Evolutionary conservation across 1,140 invertebrate species (phyloP), one percentile per base, ranked within the genome.

Genomic region (Bombus sylvicola): DNA sequence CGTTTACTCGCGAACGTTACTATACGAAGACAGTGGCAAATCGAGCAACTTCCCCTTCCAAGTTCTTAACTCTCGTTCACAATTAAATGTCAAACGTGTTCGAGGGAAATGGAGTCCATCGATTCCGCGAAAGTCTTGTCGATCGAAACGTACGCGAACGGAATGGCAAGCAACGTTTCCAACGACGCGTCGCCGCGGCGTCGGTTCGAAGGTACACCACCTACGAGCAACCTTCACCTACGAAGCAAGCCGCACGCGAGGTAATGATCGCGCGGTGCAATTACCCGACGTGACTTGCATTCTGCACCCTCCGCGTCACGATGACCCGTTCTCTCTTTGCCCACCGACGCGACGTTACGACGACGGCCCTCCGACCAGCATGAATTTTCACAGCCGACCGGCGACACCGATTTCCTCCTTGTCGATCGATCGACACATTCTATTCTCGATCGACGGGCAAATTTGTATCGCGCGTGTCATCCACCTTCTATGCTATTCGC

Each of bases 221-320:
- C 85, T 87, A 82, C 85, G 81, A 75, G 88, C 81, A 90, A 85
- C 88, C 88, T 90, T 90, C 81, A 81, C 81, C 85, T 90, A 89
- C 83, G 78, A 69, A 82, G 81, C 80, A 66, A 82, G 78, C 84
- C 87, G 85, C 85, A 91, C 87, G 90, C 90, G 87, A 91, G 87
- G 88, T 90, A 91, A 91, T 91, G 90, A 85, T 90, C 86, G 90
- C 81, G 71, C 85, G 72, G 87, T 86, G 91, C 94, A 94, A 95
- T 95, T 94, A 95, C 93, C 82, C 90, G 90, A 79, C 92, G 92
- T 95, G 94, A 95, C 94, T 94, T 93, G 94, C 94, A 92, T 81
- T 91, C 76, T 89, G 79, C 85, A 91, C 92, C 92, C 93, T 88
- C 81, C 66, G 64, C 85, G 79, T 62, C 86, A 72, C 78, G 73